phyloP scores from a whole-genome alignment of 2,888 invertebrate genomes.

The Drosophila demipolita region DNA sequence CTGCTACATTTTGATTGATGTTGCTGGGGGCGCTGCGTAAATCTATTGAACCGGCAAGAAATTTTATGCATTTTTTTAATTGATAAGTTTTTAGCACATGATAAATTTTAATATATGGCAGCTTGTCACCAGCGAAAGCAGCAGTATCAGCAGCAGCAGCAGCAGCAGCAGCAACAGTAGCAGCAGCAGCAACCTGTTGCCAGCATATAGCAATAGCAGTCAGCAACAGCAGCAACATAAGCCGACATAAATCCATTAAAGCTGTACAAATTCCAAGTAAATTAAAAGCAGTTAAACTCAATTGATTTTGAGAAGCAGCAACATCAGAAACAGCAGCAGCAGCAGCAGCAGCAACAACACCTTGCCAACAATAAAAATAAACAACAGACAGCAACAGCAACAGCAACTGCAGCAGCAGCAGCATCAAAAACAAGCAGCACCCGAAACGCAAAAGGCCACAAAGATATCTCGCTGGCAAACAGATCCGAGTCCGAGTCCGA shows the following conservation, averaged over 20 bases:
- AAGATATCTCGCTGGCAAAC: slow-evolving; percentile 42
- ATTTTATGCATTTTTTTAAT: slow-evolving; percentile 83
- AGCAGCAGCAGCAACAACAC: slow-evolving; percentile 50
- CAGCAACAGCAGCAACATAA: slow-evolving; percentile 57
- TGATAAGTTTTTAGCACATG: slow-evolving; percentile 84
- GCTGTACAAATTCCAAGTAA: slow-evolving; percentile 78
- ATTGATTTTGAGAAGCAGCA: slow-evolving; percentile 72
- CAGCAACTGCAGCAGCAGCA: slow-evolving; percentile 40
- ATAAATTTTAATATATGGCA: slow-evolving; percentile 81
- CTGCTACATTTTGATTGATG: slow-evolving; percentile 80
- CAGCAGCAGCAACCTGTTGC: slow-evolving; percentile 52
- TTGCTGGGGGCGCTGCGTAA: slow-evolving; percentile 73
- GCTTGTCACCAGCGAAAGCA: slow-evolving; percentile 57
- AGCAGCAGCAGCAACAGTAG: background rate
- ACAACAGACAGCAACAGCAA: slow-evolving; percentile 55
- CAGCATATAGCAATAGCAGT: slow-evolving; percentile 25
- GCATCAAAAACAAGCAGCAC: slow-evolving; percentile 1
- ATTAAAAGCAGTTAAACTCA: slow-evolving; percentile 79
- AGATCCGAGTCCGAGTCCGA: slow-evolving; percentile 28
- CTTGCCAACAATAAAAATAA: slow-evolving; percentile 73
- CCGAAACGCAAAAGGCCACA: slow-evolving; percentile 44
- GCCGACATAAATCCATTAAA: slow-evolving; percentile 79
- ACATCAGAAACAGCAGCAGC: slow-evolving; percentile 41
- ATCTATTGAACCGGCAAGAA: slow-evolving; percentile 43
- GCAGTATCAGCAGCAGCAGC: slow-evolving; percentile 6